These are phyloP conservation scores for Lacerta viridis DNA, from an alignment of 2,797 vertebrate genomes.

Conservation along the genomic window DNA sequence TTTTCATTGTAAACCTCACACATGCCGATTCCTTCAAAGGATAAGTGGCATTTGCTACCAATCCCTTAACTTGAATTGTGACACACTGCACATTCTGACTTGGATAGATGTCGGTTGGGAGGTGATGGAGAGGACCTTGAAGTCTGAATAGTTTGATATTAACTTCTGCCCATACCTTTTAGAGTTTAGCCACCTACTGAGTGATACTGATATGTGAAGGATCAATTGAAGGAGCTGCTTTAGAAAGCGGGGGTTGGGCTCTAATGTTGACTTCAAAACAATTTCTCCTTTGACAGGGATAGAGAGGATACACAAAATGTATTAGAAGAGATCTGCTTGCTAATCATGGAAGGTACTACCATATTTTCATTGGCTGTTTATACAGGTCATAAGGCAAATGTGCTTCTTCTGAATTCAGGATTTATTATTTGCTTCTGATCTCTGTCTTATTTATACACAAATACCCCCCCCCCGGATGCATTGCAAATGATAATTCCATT, in stretches of 20 bases:
- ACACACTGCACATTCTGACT: background rate
- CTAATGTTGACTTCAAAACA: constrained; percentile 70
- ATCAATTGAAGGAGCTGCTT: constrained; percentile 70
- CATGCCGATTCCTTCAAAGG: constrained; percentile 11
- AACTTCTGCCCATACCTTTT: constrained; percentile 68
- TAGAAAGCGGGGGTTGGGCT: constrained; percentile 55
- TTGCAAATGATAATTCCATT: constrained; percentile 47
- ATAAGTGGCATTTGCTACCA: constrained; percentile 3
- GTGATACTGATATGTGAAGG: constrained; percentile 64
- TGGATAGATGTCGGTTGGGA: constrained; percentile 18
- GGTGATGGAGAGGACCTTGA: constrained; percentile 28
- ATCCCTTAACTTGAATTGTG: constrained; percentile 1
- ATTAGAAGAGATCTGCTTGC: constrained; percentile 48
- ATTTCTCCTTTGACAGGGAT: constrained; percentile 57
- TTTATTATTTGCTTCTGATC: constrained; percentile 49
- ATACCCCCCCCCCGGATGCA: constrained; percentile 55
- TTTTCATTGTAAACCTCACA: background rate
- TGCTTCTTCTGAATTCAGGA: constrained; percentile 55
- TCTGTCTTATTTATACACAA: constrained; percentile 64
- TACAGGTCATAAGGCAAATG: constrained; percentile 54
- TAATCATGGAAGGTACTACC: constrained; percentile 29
- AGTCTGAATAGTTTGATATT: constrained; percentile 62
- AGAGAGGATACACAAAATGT: constrained; percentile 37
- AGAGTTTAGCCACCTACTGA: constrained; percentile 69
- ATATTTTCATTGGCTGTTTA: constrained; percentile 56